Evolutionary conservation across 2,113 vertebrate species (phyloP), one percentile per base, ranked within the genome.

Genomic region (Mystacornis crossleyi): DNA sequence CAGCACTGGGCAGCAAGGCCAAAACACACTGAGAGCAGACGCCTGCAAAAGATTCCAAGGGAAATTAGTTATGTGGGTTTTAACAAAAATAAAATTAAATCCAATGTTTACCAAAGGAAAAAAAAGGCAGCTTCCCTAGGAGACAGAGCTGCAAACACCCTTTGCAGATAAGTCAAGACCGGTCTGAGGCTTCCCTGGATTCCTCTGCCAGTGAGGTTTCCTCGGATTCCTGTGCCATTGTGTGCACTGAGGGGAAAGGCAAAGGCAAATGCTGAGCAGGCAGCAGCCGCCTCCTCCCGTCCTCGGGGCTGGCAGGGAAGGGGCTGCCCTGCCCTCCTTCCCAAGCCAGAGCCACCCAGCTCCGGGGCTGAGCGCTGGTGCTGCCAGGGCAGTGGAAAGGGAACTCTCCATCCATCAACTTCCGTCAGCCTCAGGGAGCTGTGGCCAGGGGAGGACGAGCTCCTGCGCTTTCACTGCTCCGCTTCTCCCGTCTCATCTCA

Each of bases 11-110:
- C 92, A 90, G 92, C 1, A 42, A 93, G 96, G 93, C 94, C 95
- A 96, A 97, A 98, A 97, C 97, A 97, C 71, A 97, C 94, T 97
- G 79, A 62, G 91, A 96, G 81, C 90, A 92, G 88, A 97, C n/a
- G 67, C 95, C 93, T 97, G 93, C 72, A 74, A 67, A 95, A 93
- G 81, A 88, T 47, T 51, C 95, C 96, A 97, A 97, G 96, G 79
- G 74, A 95, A 75, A 60, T 89, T 51, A 88, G 89, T 93, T 94
- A 50, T 66, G 92, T 94, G 95, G 86, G 93, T 21, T 95, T 18
- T 74, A 95, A 96, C 72, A 92, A 95, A 93, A 97, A 93, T 74
- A 94, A 97, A 94, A 89, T 31, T 18, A 92, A 95, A 91, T 78
- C 80, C 86, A 92, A 70, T 3, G 8, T 89, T 95, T 91, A 71